Percentiles rank a stretch among this genome's conserved stretches.
These are phyloP conservation scores for Epizoanthus stellaris DNA, from an alignment of 92 coral and sea anemone species.

Conservation along the genomic window DNA sequence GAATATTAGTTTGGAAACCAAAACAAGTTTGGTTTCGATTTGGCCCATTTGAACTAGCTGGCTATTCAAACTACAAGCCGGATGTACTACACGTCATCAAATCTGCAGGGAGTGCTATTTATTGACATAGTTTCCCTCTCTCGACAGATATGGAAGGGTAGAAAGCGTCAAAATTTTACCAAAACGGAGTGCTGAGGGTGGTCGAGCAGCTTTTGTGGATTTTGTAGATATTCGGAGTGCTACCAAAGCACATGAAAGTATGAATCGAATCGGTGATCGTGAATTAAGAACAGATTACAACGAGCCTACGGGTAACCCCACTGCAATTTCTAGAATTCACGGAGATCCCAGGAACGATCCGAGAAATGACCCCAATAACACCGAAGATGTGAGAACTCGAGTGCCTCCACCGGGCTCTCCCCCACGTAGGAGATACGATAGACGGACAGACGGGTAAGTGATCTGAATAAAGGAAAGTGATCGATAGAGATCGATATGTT, in stretches of 20 bases:
- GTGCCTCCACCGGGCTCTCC: constrained; percentile 76
- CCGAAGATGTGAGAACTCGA: constrained; percentile 59
- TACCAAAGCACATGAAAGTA: constrained; percentile 97
- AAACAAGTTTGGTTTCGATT: not conserved
- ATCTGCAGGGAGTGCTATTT: not conserved
- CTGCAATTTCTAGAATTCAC: constrained; percentile 75
- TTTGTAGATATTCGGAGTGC: constrained; percentile 99
- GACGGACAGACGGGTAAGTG: constrained; percentile 98
- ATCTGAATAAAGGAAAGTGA: not conserved
- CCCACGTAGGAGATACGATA: constrained; percentile 88
- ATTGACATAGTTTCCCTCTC: not conserved
- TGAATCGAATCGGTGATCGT: constrained; percentile 94
- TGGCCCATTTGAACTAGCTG: not conserved
- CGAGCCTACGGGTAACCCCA: constrained; percentile 89
- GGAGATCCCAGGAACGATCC: constrained; percentile 50
- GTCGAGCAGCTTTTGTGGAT: constrained; percentile 98
- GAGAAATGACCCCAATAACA: constrained; percentile 37
- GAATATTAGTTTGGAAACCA: not conserved
- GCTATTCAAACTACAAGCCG: not conserved
- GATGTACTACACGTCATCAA: constrained; percentile 61
- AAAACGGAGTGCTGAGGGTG: constrained; percentile 97
- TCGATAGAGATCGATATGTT: too few relatives aligned
- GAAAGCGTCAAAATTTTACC: constrained; percentile 96
- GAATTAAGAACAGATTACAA: constrained; percentile 97
- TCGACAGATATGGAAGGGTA: constrained; percentile 90